phyloP scores from a whole-genome alignment of 2,797 vertebrate species.

The Peromyscus eremicus region DNA sequence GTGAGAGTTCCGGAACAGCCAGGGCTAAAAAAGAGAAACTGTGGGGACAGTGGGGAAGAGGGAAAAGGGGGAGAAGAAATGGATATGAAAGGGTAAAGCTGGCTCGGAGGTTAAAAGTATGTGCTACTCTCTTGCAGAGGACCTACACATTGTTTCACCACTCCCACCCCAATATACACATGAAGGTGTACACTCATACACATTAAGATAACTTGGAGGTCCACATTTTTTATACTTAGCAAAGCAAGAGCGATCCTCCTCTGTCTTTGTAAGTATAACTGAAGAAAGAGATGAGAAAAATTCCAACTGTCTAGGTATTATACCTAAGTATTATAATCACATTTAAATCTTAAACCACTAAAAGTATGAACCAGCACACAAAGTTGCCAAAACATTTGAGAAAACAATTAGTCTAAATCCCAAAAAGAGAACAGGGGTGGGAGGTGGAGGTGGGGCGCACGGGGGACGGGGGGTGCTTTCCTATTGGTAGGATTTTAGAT shows the following conservation, averaged over 20 bases:
- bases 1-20: neutral
- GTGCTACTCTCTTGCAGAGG: neutral
- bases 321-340: slow-evolving; percentile 29
- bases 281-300: neutral
- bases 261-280: slow-evolving; percentile 40
- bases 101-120: neutral
- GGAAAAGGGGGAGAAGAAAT: neutral
- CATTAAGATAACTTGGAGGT: too few species aligned
- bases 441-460: too few species aligned
- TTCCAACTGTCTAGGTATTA: neutral
- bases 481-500: neutral
- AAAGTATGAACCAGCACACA: neutral
- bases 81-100: neutral
- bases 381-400: slow-evolving; percentile 34
- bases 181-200: neutral
- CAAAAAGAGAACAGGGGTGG: neutral
- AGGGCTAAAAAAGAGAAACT: neutral
- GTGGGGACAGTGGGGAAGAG: neutral
- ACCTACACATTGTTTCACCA: neutral
- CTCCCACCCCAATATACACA: neutral
- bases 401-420: neutral
- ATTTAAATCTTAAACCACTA: slow-evolving; percentile 21
- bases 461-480: neutral
- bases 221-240: neutral
- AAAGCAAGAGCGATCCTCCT: slow-evolving; percentile 33